Base-by-base conservation (phyloP, 2,888 invertebrate genomes). In the Zonitis immaculata region DNA sequence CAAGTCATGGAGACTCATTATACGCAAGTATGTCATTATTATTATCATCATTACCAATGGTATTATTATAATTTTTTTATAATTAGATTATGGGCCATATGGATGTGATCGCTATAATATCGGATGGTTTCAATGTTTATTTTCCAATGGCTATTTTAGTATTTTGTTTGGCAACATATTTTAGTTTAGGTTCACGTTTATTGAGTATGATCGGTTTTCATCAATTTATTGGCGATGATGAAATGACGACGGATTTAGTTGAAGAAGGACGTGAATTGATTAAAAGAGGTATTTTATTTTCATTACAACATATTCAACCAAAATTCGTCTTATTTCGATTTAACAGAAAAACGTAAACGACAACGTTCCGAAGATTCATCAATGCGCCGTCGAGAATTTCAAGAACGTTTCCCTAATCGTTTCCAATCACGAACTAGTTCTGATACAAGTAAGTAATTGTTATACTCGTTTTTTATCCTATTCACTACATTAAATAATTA, bases 71-170 rank as follows among this genome's bases (percentile, higher is more conserved):
- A 30, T 30, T 49, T 61, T 58, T 59, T 67, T 65, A 7, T 68
- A 88, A n/a, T n/a, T n/a, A n/a, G 89, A 87, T 96, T 65, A 99
- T 99, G 98, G 99, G 99, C 0, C 98, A 99, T 74, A 94, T 99
- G 95, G 97, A 98, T 76, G 95, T 99, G 0, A 87, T 99, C 50
- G 89, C 91, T 25, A 92, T 99, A 56, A 91, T 99, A 61, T 91
- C 97, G 0, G 91, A 96, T 74, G 98, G 98, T 7, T 98, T 99
- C 79, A 99, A 99, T 78, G 90, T 99, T 50, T 99, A 99, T 78
- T 96, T 99, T 76, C 99, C 99, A 0, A 97, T 98, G 85, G 86
- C 92, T 54, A 96, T 99, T 73, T 83, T 98, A 53, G 83, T 89
- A 39, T 87, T 99, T 64, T 97, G 98, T 70, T 77, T 92, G 51